phyloP scores from a whole-genome alignment of 2,888 invertebrate genomes.

The Heliconius hortense region DNA sequence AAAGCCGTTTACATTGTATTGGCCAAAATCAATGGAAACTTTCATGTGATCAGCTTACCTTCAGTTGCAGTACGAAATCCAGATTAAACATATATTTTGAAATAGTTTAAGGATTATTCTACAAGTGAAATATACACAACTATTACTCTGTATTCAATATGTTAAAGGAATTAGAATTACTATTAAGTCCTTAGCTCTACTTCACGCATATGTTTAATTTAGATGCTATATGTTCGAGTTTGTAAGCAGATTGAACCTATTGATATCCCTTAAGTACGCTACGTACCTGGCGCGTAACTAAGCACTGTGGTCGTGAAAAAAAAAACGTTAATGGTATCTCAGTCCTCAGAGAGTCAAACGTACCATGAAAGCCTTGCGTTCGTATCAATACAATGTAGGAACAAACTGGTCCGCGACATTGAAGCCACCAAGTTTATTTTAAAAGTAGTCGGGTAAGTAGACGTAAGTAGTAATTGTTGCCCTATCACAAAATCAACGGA shows the following conservation, averaged over 20 bases:
- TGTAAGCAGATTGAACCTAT: no score
- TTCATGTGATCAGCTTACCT: background rate
- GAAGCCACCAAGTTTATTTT: background rate
- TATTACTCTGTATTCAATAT: background rate
- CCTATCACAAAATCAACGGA: background rate
- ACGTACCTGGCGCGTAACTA: background rate
- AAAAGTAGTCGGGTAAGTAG: background rate
- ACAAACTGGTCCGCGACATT: background rate
- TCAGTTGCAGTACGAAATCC: background rate
- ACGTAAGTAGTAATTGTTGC: background rate
- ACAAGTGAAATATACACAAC: background rate
- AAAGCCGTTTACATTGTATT: background rate
- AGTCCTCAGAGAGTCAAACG: background rate
- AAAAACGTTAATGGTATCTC: no score
- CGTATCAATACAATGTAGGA: constrained; percentile 4
- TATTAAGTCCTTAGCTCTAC: background rate
- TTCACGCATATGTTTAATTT: background rate
- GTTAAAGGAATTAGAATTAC: background rate
- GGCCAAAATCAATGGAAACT: background rate
- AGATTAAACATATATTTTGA: background rate
- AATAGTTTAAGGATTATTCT: background rate
- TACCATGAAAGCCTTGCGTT: background rate
- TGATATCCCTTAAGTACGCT: background rate
- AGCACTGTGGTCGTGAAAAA: background rate
- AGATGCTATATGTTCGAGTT: no score